Conservation (phyloP, 2,888 invertebrate species). For the Clunio marinus region DNA sequence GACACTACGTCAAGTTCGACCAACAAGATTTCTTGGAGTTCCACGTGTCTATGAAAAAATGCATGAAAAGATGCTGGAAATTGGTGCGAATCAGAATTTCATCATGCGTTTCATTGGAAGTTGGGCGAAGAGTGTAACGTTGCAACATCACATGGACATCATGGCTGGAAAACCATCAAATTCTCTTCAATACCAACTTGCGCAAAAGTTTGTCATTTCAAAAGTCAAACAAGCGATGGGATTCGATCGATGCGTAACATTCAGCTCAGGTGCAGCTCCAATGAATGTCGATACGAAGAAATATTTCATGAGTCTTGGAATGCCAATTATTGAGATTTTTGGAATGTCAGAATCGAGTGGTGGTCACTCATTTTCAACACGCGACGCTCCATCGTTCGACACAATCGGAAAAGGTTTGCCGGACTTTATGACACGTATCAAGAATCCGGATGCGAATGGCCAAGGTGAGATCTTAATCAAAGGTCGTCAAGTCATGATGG, state of each 20-base stretch:
- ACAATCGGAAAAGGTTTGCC: conserved; percentile 68
- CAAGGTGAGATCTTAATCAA: conserved; percentile 69
- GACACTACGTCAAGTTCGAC: conserved; percentile 65
- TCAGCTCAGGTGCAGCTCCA: conserved; percentile 77
- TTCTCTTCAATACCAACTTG: conserved; percentile 66
- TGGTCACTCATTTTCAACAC: conserved; percentile 64
- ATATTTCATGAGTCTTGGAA: conserved; percentile 82
- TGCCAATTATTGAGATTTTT: conserved; percentile 78
- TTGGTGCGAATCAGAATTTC: conserved; percentile 61
- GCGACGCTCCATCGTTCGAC: conserved; percentile 59
- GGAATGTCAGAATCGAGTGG: conserved; percentile 87
- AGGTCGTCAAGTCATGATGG: conserved; percentile 89
- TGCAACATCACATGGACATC: conserved; percentile 62
- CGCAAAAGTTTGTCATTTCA: conserved; percentile 66
- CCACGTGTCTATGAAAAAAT: conserved; percentile 88
- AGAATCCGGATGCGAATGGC: conserved; percentile 65
- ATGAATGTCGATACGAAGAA: conserved; percentile 76
- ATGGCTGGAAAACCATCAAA: conserved; percentile 53
- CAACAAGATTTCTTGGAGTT: conserved; percentile 74
- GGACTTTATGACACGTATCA: conserved; percentile 68
- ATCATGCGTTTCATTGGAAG: conserved; percentile 63
- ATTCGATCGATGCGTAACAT: conserved; percentile 62
- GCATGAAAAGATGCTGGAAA: conserved; percentile 69
- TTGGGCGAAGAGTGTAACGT: conserved; percentile 72
- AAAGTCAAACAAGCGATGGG: conserved; percentile 70